Conservation (phyloP, 2,797 vertebrate species). For the Menidia menidia region DNA sequence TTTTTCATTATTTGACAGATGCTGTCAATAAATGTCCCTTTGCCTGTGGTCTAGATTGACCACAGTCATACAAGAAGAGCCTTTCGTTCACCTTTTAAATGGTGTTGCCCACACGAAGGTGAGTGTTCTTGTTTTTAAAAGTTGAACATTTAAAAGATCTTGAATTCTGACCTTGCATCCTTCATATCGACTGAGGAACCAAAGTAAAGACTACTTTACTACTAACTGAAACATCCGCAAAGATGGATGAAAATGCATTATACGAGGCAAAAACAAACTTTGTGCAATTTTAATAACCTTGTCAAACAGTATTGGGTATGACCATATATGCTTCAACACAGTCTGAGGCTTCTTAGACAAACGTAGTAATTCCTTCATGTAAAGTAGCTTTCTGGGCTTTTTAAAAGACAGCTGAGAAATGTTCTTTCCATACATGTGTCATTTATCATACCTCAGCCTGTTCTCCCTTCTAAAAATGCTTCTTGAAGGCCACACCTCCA, state of each 20-base stretch:
- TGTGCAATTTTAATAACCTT: not conserved
- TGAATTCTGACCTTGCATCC: not conserved
- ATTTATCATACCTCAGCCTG: not conserved
- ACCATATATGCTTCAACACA: not conserved
- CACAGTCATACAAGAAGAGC: no score
- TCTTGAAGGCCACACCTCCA: not conserved
- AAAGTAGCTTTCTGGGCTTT: not conserved
- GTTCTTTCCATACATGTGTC: not conserved
- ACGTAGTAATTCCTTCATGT: not conserved
- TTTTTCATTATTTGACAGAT: no score
- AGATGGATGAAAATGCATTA: not conserved
- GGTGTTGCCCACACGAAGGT: not conserved
- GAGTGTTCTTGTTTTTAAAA: not conserved
- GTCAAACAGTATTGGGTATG: not conserved
- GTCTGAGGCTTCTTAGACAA: not conserved
- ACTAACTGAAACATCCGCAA: not conserved
- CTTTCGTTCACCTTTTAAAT: no score
- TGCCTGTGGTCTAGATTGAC: no score
- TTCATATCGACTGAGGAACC: no score
- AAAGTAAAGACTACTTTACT: no score
- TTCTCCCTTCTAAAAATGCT: not conserved
- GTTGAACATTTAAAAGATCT: conserved; percentile 8
- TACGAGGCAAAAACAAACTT: not conserved
- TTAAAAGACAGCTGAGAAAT: not conserved
- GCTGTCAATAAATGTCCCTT: no score